Conservation (phyloP, 2,888 invertebrate genomes). For the Drosophila meridionalis region DNA sequence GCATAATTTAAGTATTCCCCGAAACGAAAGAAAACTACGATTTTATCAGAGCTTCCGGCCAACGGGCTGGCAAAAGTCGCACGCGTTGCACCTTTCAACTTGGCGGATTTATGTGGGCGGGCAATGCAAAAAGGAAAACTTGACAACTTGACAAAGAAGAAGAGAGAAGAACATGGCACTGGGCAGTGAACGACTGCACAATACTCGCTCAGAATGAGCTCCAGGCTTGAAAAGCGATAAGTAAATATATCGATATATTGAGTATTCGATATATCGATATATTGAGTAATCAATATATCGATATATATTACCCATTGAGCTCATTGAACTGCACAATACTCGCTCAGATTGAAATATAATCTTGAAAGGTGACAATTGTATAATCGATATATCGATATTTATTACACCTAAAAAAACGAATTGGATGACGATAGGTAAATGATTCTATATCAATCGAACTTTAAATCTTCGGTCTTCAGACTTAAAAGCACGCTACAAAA, state of each 20-base stretch:
- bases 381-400: too few relatives aligned
- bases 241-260: background rate
- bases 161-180: background rate
- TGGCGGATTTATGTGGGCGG: constrained; percentile 55
- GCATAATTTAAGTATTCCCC: constrained; percentile 58
- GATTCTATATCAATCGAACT: too few relatives aligned
- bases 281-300: too few relatives aligned
- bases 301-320: too few relatives aligned
- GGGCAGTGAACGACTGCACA: background rate
- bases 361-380: too few relatives aligned
- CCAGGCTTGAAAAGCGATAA: too few relatives aligned
- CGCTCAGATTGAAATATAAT: background rate
- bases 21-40: constrained; percentile 61
- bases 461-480: too few relatives aligned
- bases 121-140: constrained; percentile 11
- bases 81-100: constrained; percentile 48
- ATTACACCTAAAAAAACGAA: too few relatives aligned
- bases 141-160: background rate
- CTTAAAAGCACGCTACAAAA: background rate
- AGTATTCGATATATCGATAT: too few relatives aligned
- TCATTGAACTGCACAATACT: too few relatives aligned
- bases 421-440: too few relatives aligned
- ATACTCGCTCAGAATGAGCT: background rate
- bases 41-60: constrained; percentile 64
- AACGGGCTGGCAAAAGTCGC: constrained; percentile 59